Evolutionary conservation across 2,113 vertebrate genomes (phyloP), one percentile per base, ranked within the genome.

Genomic region (Trogon surrucura): DNA sequence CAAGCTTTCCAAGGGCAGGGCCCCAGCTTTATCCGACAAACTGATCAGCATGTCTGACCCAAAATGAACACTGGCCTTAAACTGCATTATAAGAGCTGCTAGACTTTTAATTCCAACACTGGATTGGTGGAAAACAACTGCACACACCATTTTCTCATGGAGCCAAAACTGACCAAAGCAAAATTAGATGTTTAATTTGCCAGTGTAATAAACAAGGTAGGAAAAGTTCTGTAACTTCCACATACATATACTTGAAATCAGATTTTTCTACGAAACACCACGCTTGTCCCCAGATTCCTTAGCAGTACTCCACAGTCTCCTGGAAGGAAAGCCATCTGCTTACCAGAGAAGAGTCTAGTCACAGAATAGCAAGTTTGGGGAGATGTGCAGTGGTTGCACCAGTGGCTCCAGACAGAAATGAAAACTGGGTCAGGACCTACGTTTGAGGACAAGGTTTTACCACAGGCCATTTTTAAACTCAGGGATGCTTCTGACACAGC

Each of bases 361-460:
- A 64, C 69, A 53, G 22, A 56, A 30, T 1, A 51, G 71, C 45
- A 57, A 14, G 34, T 34, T 19, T 45, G 80, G 29, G 36, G 58
- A 86, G 72, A 53, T 0, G 3, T 0, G 0, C 74, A 58, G 21
- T 4, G 36, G 12, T 3, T 19, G 29, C 61, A 32, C 29, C 1
- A 2, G 53, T 10, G 81, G 53, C 74, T 85, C 91, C 5, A 27
- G 44, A 16, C 38, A 77, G 56, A 38, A 80, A 6, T 0, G 17
- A 71, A 56, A 91, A n/a, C 6, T 2, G 53, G 67, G 29, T 41
- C 71, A 86, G 54, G 34, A 75, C 29, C 34, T 25, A 18, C 0
- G 1, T 30, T 0, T 0, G 1, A 91, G 79, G 73, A 48, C 53
- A 88, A 51, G n/a, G 53, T 27, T 71, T 81, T 60, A 60, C 57